Percentiles rank a stretch among this genome's conserved stretches.
These are phyloP conservation scores for Coregonus ussuriensis DNA, from an alignment of 2,797 vertebrate species.

Conservation along the genomic window DNA sequence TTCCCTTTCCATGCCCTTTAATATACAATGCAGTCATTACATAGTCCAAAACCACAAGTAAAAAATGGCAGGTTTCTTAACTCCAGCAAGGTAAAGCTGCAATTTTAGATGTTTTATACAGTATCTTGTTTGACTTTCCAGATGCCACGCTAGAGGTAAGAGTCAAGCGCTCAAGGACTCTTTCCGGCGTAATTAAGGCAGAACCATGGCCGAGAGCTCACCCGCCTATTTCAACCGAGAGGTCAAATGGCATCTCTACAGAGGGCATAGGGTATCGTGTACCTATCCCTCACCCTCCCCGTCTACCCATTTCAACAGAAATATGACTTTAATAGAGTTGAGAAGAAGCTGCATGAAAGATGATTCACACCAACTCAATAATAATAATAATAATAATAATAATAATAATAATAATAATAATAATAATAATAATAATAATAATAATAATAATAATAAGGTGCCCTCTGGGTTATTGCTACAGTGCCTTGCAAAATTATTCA, in stretches of 20 bases:
- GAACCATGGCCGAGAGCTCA: background rate
- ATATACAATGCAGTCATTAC: conserved; percentile 57
- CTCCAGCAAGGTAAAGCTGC: conserved; percentile 16
- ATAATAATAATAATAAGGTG: background rate
- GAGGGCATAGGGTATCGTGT: background rate
- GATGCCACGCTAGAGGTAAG: conserved; percentile 18
- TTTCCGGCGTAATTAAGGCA: conserved; percentile 16
- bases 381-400: too few species aligned
- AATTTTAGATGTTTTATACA: conserved; percentile 15
- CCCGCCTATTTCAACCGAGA: background rate
- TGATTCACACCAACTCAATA: conserved; percentile 14
- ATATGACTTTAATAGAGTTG: background rate
- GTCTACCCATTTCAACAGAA: background rate
- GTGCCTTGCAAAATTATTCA: too few species aligned
- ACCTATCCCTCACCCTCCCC: background rate
- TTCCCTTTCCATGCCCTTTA: conserved; percentile 37
- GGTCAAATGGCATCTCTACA: conserved; percentile 32
- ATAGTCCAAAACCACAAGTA: background rate
- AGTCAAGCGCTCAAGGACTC: conserved; percentile 5
- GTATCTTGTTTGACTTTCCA: conserved; percentile 20
- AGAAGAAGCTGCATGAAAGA: conserved; percentile 5
- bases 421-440: too few species aligned
- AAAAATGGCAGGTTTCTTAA: background rate
- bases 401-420: too few species aligned
- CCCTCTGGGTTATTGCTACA: conserved; percentile 18